Percentiles rank a stretch among this genome's conserved stretches.
phyloP scores from a whole-genome alignment of 2,888 invertebrate species.

The Sepiola atlantica region DNA sequence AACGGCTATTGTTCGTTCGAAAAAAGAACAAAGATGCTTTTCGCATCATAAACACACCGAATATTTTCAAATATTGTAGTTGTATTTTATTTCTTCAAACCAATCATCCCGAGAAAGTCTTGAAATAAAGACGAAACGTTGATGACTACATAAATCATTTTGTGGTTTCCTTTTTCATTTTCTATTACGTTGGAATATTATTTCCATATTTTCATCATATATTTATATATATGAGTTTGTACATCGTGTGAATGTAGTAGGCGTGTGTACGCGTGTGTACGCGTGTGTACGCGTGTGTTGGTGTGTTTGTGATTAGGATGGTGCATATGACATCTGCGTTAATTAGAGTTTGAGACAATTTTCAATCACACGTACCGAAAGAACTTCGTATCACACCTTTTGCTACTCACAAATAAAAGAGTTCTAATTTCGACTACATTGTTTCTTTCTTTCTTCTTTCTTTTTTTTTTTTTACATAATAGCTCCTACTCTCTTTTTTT shows the following conservation, averaged over 20 bases:
- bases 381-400: neutral
- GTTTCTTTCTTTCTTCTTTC: neutral
- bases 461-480: neutral
- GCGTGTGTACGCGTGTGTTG: no score
- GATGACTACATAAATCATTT: no score
- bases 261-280: neutral
- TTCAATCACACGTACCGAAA: neutral
- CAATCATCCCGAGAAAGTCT: no score
- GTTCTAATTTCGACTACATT: neutral
- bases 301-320: neutral
- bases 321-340: neutral
- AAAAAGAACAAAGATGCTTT: no score
- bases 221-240: constrained; percentile 44
- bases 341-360: neutral
- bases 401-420: neutral
- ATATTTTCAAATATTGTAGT: no score
- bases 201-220: no score
- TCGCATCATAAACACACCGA: no score
- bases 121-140: no score
- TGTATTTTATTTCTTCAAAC: no score
- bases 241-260: neutral
- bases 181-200: no score
- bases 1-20: no score
- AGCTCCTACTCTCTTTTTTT: neutral
- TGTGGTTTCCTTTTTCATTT: no score